A percentile compares a stretch with the other conserved stretches of the same genome.
These are phyloP conservation scores for Heteropelma amictum DNA, from an alignment of 2,888 invertebrate species.

Conservation along the genomic window DNA sequence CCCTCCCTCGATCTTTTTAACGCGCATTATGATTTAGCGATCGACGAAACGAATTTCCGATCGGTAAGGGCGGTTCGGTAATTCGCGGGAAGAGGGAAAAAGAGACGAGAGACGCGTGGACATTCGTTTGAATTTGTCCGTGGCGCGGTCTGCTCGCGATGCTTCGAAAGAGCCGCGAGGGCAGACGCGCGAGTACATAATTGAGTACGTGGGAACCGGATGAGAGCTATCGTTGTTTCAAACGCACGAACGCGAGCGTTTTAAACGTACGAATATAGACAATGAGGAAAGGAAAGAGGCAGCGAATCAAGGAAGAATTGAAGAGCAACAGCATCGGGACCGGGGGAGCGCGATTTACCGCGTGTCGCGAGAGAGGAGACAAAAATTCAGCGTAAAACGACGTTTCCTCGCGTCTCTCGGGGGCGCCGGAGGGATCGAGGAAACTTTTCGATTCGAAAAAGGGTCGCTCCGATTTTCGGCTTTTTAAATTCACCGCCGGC, in stretches of 20 bases:
- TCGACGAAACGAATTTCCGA: too few species aligned
- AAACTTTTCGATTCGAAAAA: neutral
- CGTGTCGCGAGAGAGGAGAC: too few species aligned
- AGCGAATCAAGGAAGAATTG: conserved; percentile 51
- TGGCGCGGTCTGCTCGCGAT: too few species aligned
- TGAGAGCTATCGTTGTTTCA: conserved; percentile 50
- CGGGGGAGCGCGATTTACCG: conserved; percentile 51
- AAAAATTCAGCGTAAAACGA: too few species aligned
- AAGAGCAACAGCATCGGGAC: conserved; percentile 47
- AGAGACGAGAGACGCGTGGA: too few species aligned
- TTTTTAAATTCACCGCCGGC: too few species aligned
- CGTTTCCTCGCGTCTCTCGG: too few species aligned
- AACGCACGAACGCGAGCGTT: neutral
- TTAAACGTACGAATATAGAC: too few species aligned
- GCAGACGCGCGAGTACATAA: too few species aligned
- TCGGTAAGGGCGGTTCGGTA: too few species aligned
- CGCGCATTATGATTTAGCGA: conserved; percentile 18
- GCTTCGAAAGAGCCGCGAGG: neutral
- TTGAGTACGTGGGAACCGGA: conserved; percentile 63
- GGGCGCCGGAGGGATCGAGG: neutral
- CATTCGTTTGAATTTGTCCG: conserved; percentile 38
- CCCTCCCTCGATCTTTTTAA: conserved; percentile 1
- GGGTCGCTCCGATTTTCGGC: neutral
- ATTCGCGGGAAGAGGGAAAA: too few species aligned
- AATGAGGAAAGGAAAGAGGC: too few species aligned